A percentile compares a stretch with the other conserved stretches of the same genome.
Evolutionary conservation across 2,113 vertebrate species (phyloP).

Genomic region (Rhipidura dahli): DNA sequence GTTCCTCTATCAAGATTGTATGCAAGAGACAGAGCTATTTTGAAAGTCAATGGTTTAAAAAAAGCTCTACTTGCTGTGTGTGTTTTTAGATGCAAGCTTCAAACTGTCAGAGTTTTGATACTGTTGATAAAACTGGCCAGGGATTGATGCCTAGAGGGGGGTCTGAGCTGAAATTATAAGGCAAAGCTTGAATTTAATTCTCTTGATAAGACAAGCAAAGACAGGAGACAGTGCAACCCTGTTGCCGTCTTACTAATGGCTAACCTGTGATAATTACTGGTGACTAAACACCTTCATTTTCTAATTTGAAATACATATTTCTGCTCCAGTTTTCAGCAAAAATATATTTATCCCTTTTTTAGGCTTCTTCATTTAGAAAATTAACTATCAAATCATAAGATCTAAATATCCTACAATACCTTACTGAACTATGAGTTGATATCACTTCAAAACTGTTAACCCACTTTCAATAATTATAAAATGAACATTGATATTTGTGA

Average conservation of each 20-base stretch:
- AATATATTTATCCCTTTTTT: not conserved
- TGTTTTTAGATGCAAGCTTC: conserved; percentile 67
- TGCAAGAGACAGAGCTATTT: conserved; percentile 62
- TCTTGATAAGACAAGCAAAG: conserved; percentile 1
- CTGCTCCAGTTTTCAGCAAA: not conserved
- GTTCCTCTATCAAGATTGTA: conserved; percentile 64
- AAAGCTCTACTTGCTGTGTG: conserved; percentile 23
- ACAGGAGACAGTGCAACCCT: not conserved
- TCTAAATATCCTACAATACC: not conserved
- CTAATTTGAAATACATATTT: not conserved
- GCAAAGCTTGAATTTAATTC: conserved; percentile 66
- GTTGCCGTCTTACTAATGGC: not conserved
- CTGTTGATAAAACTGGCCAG: conserved; percentile 65
- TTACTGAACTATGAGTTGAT: not conserved
- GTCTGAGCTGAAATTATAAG: conserved; percentile 66
- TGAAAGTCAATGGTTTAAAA: conserved; percentile 73
- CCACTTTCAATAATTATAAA: not conserved
- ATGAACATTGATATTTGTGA: not conserved
- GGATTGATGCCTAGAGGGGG: conserved; percentile 59
- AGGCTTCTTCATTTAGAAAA: not conserved
- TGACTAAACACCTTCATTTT: not conserved
- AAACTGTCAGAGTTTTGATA: conserved; percentile 72
- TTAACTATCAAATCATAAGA: not conserved
- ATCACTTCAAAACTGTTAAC: not conserved
- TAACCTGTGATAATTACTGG: not conserved